Evolutionary conservation across 2,113 vertebrate species (phyloP).

Genomic region (Columbina picui): DNA sequence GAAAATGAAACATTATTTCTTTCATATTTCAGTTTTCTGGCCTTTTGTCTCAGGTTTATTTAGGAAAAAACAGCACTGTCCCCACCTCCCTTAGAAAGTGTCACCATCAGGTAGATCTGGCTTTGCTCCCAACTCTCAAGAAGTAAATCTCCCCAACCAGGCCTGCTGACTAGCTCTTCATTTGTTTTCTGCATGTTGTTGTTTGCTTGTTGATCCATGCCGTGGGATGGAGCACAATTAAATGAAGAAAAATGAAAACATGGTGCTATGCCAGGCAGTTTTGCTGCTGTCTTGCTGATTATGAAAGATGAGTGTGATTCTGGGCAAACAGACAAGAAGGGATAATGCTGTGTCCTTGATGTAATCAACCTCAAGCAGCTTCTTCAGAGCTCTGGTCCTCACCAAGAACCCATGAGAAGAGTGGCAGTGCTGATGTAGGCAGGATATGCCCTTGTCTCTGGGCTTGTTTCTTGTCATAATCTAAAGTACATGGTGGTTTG

Average conservation of each 20-base stretch:
- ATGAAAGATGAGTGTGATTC: conserved; percentile 55
- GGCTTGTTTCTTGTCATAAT: not conserved
- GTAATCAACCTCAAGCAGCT: not conserved
- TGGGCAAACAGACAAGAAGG: conserved; percentile 46
- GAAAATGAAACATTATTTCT: conserved; percentile 69
- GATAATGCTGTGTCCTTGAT: conserved; percentile 15
- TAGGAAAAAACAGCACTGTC: not conserved
- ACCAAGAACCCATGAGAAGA: not conserved
- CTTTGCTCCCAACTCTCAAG: not conserved
- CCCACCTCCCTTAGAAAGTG: not conserved
- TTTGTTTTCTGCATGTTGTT: conserved; percentile 21
- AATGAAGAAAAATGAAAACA: conserved; percentile 58
- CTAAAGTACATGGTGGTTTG: not conserved
- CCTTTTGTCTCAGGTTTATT: not conserved
- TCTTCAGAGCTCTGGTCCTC: not conserved
- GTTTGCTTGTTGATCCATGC: conserved; percentile 45
- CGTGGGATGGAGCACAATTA: not conserved
- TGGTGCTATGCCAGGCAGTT: conserved; percentile 37
- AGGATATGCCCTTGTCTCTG: not conserved
- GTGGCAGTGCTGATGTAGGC: not conserved
- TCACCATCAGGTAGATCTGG: not conserved
- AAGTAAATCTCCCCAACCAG: conserved; percentile 1
- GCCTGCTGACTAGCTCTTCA: not conserved
- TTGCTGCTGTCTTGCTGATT: conserved; percentile 55
- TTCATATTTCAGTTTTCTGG: not conserved